Conservation (phyloP, 2,888 invertebrate species). For the Tetanocera ferruginea region DNA sequence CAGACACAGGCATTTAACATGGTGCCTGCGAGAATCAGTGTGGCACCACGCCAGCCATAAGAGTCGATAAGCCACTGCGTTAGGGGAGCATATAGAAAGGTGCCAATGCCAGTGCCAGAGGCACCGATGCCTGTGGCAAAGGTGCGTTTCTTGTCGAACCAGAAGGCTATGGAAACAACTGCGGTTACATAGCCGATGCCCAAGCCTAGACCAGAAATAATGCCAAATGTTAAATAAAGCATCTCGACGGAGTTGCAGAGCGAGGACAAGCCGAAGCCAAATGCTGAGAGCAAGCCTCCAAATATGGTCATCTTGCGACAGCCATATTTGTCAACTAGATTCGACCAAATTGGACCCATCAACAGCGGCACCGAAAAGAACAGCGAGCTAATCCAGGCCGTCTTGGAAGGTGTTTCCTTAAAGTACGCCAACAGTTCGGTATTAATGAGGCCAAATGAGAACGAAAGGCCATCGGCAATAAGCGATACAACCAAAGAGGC, state of each 20-base stretch:
- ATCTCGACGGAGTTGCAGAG: constrained; percentile 80
- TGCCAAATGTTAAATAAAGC: constrained; percentile 88
- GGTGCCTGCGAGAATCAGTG: constrained; percentile 84
- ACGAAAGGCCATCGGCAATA: constrained; percentile 93
- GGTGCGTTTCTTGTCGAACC: constrained; percentile 90
- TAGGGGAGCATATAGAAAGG: constrained; percentile 88
- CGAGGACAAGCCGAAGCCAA: constrained; percentile 84
- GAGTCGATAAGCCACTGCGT: constrained; percentile 80
- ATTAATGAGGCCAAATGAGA: constrained; percentile 91
- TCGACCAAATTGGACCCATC: constrained; percentile 78
- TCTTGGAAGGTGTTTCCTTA: constrained; percentile 83
- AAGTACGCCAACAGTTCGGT: constrained; percentile 87
- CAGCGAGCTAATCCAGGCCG: constrained; percentile 91
- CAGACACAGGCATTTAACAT: constrained; percentile 88
- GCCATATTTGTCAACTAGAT: constrained; percentile 88
- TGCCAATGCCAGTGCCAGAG: constrained; percentile 91
- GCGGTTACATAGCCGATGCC: constrained; percentile 89
- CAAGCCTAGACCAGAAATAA: constrained; percentile 86
- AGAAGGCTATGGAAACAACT: constrained; percentile 91
- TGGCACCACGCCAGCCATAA: constrained; percentile 89
- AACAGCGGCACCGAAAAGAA: constrained; percentile 91
- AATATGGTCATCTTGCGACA: constrained; percentile 82
- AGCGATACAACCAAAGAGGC: constrained; percentile 88
- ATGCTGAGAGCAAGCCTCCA: constrained; percentile 79
- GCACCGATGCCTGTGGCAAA: constrained; percentile 90